Percentiles rank a stretch among this genome's conserved stretches.
Evolutionary conservation across 1,140 invertebrate species (phyloP).

Genomic region (Dinoponera quadriceps): DNA sequence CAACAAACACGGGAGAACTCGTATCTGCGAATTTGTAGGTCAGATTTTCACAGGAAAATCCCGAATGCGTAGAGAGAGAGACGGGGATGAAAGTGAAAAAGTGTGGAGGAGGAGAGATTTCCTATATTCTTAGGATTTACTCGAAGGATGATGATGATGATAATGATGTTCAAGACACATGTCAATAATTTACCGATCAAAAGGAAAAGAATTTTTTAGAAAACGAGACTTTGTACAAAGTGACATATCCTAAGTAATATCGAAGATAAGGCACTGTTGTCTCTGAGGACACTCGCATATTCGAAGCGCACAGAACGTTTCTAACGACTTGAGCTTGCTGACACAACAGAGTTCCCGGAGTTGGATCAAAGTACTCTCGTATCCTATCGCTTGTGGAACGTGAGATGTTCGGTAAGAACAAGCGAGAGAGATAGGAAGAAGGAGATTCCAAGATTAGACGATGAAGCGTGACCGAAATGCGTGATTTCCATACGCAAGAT

Average conservation of each 20-base stretch:
- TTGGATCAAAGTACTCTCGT: constrained; percentile 26
- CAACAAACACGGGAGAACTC: neutral
- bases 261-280: constrained; percentile 31
- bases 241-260: constrained; percentile 67
- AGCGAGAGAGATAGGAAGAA: neutral
- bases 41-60: constrained; percentile 17
- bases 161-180: constrained; percentile 44
- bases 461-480: no score
- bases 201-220: constrained; percentile 46
- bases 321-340: constrained; percentile 21
- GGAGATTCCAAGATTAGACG: neutral
- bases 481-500: constrained; percentile 11
- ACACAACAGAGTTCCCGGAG: neutral
- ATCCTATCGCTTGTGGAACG: constrained; percentile 18
- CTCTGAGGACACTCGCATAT: constrained; percentile 42
- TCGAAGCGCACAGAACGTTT: constrained; percentile 67
- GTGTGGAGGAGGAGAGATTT: neutral
- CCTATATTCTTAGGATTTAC: constrained; percentile 26
- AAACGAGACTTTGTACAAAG: constrained; percentile 64
- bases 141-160: constrained; percentile 5
- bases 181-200: constrained; percentile 49
- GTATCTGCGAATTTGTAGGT: neutral
- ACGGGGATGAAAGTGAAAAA: no score
- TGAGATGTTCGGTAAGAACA: neutral
- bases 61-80: neutral